Evolutionary conservation across 1,140 invertebrate genomes (phyloP).

Genomic region (Platyscapa corneri): DNA sequence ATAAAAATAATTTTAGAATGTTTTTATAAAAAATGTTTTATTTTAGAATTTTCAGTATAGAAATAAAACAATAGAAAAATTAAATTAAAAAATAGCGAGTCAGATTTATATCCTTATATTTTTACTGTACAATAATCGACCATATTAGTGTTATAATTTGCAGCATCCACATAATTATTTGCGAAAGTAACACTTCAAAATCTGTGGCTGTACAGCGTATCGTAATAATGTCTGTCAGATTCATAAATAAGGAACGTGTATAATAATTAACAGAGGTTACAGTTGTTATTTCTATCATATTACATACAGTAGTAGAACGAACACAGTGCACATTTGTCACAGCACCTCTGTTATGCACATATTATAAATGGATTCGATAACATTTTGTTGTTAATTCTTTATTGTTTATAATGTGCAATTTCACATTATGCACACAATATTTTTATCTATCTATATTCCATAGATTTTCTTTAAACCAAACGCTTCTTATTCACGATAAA

Average conservation of each 20-base stretch:
- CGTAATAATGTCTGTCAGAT: conserved; percentile 46
- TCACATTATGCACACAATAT: neutral
- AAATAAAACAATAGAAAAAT: conserved; percentile 22
- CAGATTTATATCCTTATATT: neutral
- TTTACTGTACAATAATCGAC: conserved; percentile 37
- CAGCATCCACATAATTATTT: conserved; percentile 39
- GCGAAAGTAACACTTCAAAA: conserved; percentile 20
- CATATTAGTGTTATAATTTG: conserved; percentile 8
- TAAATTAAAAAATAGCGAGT: conserved; percentile 32
- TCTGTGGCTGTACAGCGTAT: conserved; percentile 9
- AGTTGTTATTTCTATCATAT: conserved; percentile 58
- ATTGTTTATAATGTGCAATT: conserved; percentile 5
- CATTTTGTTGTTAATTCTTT: conserved; percentile 40
- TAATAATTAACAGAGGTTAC: conserved; percentile 68
- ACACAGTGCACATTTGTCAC: conserved; percentile 62
- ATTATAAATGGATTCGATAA: conserved; percentile 53
- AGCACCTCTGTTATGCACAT: conserved; percentile 61
- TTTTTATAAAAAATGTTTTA: conserved; percentile 1
- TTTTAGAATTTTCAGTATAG: neutral
- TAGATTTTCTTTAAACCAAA: conserved; percentile 11
- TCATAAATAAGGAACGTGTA: conserved; percentile 67
- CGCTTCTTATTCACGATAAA: conserved; percentile 6
- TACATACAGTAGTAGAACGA: no score
- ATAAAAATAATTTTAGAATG: conserved; percentile 11
- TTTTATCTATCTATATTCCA: neutral